Percentiles rank a stretch among this genome's conserved stretches.
Conservation (phyloP, 2,113 vertebrate genomes). For the mouse (Mus musculus) region DNA sequence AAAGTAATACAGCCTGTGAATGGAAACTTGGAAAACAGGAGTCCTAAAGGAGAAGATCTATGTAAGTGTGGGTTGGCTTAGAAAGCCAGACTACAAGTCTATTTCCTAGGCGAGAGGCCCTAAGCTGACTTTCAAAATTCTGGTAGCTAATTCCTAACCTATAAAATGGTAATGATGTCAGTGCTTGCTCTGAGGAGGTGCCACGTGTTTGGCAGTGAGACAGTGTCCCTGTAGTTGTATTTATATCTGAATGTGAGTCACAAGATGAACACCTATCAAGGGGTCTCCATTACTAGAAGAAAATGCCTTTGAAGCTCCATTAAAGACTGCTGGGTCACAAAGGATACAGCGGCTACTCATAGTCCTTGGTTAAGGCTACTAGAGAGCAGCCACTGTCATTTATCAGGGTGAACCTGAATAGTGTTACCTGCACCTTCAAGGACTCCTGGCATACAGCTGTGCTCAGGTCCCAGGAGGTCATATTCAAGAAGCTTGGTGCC, state of each 20-base stretch:
- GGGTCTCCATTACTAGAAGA: conserved; percentile 42
- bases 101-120: background rate
- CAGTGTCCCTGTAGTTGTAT: background rate
- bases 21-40: background rate
- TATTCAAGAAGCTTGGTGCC: background rate
- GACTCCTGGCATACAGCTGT: background rate
- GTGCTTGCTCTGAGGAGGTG: background rate
- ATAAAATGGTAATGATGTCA: background rate
- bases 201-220: background rate
- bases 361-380: background rate
- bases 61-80: background rate
- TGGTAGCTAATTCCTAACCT: background rate
- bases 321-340: background rate
- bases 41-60: background rate
- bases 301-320: background rate
- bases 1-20: background rate
- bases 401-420: background rate
- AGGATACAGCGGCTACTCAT: background rate
- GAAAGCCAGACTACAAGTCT: background rate
- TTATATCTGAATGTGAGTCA: background rate
- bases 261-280: background rate
- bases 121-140: background rate
- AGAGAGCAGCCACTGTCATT: background rate
- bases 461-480: background rate
- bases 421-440: fast-evolving